Percentiles rank a stretch among this genome's conserved stretches.
Conservation (phyloP, 2,888 invertebrate genomes). For the Pandemis cinnamomeana region DNA sequence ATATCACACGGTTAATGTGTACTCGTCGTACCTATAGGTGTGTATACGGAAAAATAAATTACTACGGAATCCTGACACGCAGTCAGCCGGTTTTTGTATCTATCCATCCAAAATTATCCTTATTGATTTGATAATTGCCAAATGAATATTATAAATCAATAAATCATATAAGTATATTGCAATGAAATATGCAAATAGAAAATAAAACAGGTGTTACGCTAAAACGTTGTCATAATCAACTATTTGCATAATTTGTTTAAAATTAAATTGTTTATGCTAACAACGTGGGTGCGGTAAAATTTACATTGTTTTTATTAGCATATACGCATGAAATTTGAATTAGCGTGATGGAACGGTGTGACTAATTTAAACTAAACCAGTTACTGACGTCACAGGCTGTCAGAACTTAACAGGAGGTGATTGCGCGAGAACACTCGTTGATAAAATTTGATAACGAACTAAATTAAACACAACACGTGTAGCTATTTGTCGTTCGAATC, state of each 20-base stretch:
- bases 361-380: slow-evolving; percentile 34
- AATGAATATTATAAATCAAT: slow-evolving; percentile 58
- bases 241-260: slow-evolving; percentile 55
- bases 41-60: no score
- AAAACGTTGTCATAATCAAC: slow-evolving; percentile 54
- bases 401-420: slow-evolving; percentile 56
- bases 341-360: slow-evolving; percentile 23
- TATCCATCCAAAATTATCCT: not conserved
- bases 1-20: no score
- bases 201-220: slow-evolving; percentile 58
- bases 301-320: slow-evolving; percentile 38
- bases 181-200: slow-evolving; percentile 51
- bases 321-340: slow-evolving; percentile 35
- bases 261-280: slow-evolving; percentile 55
- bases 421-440: slow-evolving; percentile 68
- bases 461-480: slow-evolving; percentile 79
- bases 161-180: slow-evolving; percentile 50
- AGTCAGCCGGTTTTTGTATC: not conserved
- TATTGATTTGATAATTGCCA: slow-evolving; percentile 44
- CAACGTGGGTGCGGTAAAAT: slow-evolving; percentile 45
- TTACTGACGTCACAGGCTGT: slow-evolving; percentile 47
- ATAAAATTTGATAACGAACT: slow-evolving; percentile 60
- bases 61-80: not conserved
- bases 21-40: no score
- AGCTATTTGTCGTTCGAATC: slow-evolving; percentile 75